Conservation (phyloP, 1,140 invertebrate species). For the Bactericera cockerelli region DNA sequence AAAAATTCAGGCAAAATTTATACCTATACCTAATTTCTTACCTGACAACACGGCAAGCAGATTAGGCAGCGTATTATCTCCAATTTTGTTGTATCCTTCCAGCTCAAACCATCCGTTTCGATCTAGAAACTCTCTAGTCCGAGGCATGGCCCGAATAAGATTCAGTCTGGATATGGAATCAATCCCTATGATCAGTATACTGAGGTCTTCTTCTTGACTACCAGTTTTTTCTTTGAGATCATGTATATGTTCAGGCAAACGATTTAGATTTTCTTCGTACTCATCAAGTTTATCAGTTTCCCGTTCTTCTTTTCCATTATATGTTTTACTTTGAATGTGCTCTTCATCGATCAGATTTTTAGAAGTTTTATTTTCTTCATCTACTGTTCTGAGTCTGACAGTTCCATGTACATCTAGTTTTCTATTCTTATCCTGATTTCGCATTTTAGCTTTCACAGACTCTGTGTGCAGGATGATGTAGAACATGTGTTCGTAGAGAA, state of each 20-base stretch:
- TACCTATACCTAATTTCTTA: too few relatives aligned
- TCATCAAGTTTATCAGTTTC: constrained; percentile 35
- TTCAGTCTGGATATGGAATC: constrained; percentile 42
- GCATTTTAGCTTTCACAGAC: background rate
- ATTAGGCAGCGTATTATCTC: constrained; percentile 33
- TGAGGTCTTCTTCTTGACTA: constrained; percentile 17
- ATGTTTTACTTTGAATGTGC: constrained; percentile 25
- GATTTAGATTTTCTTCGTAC: too few relatives aligned
- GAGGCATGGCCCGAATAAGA: constrained; percentile 37
- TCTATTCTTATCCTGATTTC: background rate
- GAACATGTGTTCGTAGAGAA: constrained; percentile 24
- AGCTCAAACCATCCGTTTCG: constrained; percentile 28
- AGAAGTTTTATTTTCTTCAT: too few relatives aligned
- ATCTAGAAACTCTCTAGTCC: constrained; percentile 31
- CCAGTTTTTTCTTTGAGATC: too few relatives aligned
- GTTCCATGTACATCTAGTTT: too few relatives aligned
- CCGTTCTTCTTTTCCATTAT: constrained; percentile 42
- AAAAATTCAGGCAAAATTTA: too few relatives aligned
- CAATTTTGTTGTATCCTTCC: constrained; percentile 32
- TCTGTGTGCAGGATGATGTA: background rate
- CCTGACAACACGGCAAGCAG: constrained; percentile 29
- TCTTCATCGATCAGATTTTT: background rate
- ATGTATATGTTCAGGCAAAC: background rate
- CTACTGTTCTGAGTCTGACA: too few relatives aligned
- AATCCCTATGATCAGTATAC: constrained; percentile 29